A percentile compares a stretch with the other conserved stretches of the same genome.
phyloP scores from a whole-genome alignment of 2,888 invertebrate genomes.

The Iselma pallidipennis region DNA sequence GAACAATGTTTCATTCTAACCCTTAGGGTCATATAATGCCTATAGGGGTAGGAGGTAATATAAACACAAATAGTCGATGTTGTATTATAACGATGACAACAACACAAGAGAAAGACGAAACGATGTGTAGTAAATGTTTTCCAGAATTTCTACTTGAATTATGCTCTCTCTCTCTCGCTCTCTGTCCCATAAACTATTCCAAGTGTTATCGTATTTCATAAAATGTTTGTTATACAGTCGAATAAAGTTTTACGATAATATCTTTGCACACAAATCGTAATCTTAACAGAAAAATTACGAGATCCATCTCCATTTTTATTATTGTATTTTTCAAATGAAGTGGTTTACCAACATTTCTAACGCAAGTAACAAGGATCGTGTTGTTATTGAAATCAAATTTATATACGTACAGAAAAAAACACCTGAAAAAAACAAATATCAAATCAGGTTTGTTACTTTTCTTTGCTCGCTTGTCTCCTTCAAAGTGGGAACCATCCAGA shows the following conservation, averaged over 20 bases:
- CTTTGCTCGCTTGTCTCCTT: neutral
- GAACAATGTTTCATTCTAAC: constrained; percentile 14
- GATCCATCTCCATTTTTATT: too few species aligned
- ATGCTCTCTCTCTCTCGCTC: too few species aligned
- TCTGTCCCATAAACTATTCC: too few species aligned
- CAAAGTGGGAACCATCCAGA: neutral
- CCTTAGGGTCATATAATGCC: neutral
- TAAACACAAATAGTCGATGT: neutral
- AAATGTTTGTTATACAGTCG: too few species aligned
- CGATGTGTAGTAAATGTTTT: too few species aligned
- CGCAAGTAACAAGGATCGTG: neutral
- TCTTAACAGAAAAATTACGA: neutral
- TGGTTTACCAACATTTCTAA: too few species aligned
- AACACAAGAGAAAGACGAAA: neutral
- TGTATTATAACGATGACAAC: neutral
- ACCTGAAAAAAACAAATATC: neutral
- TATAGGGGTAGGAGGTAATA: neutral
- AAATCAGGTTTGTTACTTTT: neutral
- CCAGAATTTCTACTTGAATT: too few species aligned
- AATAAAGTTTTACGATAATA: too few species aligned
- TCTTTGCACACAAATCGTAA: neutral
- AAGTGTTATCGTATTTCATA: too few species aligned
- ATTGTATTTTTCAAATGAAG: too few species aligned
- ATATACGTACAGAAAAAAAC: too few species aligned
- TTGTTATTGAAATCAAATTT: neutral